Percentiles rank a stretch among this genome's conserved stretches.
These are phyloP conservation scores for western clawed frog (Xenopus tropicalis) DNA, from an alignment of 2,113 vertebrate genomes.

Conservation along the genomic window UCB_Xtro_10.0 CM004450.2:36606001-36606500, in stretches of 20 bases:
- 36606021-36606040: constrained; percentile 26
- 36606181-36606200: not conserved
- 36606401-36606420: no score
- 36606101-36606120: constrained; percentile 41
- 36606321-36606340: not conserved
- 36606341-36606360: not conserved
- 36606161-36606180: constrained; percentile 32
- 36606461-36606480: no score
- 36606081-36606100: constrained; percentile 32
- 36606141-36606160: constrained; percentile 31
- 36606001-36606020: constrained; percentile 38
- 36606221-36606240: constrained; percentile 33
- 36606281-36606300: constrained; percentile 25
- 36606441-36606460: no score
- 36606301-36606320: not conserved
- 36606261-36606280: constrained; percentile 30
- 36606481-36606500: no score
- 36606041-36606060: constrained; percentile 33
- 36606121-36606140: constrained; percentile 29
- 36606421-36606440: no score
- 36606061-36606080: constrained; percentile 33
- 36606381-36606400: no score
- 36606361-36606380: not conserved
- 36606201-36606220: constrained; percentile 16
- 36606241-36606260: constrained; percentile 36